Evolutionary conservation across 2,797 vertebrate genomes (phyloP).

Genomic region (Galagoides demidoff): DNA sequence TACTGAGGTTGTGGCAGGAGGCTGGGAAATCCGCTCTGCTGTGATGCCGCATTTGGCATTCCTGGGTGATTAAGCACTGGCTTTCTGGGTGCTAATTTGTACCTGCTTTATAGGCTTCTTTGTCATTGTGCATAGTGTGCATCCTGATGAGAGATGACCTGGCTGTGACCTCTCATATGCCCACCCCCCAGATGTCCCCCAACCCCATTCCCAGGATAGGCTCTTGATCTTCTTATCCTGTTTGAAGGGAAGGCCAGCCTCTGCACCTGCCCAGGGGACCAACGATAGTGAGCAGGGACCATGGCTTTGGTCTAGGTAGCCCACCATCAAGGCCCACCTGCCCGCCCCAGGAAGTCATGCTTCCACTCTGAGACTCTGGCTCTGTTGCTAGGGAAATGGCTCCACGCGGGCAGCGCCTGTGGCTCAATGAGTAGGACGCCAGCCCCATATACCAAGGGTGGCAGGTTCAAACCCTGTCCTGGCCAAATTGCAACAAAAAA

Average conservation of each 20-base stretch:
- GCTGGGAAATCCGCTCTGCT: accelerated
- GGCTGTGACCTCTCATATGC: neutral
- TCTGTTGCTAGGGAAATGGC: conserved; percentile 78
- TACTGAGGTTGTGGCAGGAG: accelerated
- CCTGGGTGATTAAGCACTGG: neutral
- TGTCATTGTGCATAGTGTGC: accelerated
- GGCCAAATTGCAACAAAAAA: too few relatives aligned
- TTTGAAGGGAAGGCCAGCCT: neutral
- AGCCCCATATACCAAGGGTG: too few relatives aligned
- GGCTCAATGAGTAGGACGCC: too few relatives aligned
- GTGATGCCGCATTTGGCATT: neutral
- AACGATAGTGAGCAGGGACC: neutral
- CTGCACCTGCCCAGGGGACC: neutral
- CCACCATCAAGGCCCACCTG: neutral
- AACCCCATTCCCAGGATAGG: neutral
- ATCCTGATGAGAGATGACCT: neutral
- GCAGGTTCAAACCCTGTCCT: too few relatives aligned
- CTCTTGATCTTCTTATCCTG: neutral
- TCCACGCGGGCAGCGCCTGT: neutral
- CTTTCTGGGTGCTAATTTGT: neutral
- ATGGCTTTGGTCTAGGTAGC: neutral
- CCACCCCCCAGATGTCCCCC: too few relatives aligned
- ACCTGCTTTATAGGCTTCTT: neutral
- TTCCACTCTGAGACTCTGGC: conserved; percentile 49
- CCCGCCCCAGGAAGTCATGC: conserved; percentile 25